Evolutionary conservation across 2,888 invertebrate genomes (phyloP).

Genomic region (Hermaeophaga mercurialis): DNA sequence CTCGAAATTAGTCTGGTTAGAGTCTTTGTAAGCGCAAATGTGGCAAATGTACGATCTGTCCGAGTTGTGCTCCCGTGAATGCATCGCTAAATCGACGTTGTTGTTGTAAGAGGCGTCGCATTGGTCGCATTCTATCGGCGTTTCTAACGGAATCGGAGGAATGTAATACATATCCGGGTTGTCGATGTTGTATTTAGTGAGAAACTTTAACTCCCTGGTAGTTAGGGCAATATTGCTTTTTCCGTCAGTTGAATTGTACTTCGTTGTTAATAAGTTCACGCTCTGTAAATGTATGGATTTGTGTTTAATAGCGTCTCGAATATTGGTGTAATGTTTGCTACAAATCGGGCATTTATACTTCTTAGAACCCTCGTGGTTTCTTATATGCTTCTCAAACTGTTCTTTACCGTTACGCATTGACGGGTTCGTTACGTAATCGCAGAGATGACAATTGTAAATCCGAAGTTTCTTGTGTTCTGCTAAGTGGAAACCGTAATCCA

Average conservation of each 20-base stretch:
- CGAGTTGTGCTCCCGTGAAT: conserved; percentile 33
- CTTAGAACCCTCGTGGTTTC: conserved; percentile 43
- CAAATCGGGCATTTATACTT: conserved; percentile 41
- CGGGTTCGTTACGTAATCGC: conserved; percentile 43
- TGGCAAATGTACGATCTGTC: conserved; percentile 32
- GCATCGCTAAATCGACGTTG: conserved; percentile 41
- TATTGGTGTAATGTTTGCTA: conserved; percentile 14
- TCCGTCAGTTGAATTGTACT: neutral
- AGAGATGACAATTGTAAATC: conserved; percentile 49
- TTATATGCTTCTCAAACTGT: conserved; percentile 47
- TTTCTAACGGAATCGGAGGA: conserved; percentile 37
- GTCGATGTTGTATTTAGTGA: neutral
- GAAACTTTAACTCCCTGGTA: neutral
- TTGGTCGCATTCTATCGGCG: conserved; percentile 48
- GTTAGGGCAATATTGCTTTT: neutral
- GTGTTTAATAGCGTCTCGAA: neutral
- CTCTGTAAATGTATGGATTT: neutral
- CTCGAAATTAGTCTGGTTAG: conserved; percentile 51
- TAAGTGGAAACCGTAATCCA: conserved; percentile 52
- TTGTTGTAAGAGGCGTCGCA: conserved; percentile 49
- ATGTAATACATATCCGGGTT: neutral
- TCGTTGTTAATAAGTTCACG: too few species aligned
- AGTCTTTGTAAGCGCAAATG: neutral
- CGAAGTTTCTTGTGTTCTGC: conserved; percentile 45
- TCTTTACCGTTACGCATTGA: conserved; percentile 36